Evolutionary conservation across 2,113 vertebrate genomes (phyloP).

Genomic region (Noctilio leporinus): DNA sequence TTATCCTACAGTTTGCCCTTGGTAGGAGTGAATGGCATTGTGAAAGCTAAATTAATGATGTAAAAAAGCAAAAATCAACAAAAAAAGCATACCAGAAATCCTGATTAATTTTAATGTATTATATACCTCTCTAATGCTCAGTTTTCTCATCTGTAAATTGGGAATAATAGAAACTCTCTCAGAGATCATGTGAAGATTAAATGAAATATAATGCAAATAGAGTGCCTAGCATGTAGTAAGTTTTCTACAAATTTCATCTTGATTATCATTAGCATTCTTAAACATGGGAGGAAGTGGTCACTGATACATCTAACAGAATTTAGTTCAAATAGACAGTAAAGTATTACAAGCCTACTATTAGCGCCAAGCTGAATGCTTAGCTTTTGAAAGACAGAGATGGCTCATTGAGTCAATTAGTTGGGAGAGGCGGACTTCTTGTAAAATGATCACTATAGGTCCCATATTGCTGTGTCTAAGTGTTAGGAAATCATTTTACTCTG

Average conservation of each 20-base stretch:
- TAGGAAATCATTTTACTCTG: background rate
- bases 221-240: background rate
- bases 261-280: background rate
- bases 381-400: background rate
- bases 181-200: background rate
- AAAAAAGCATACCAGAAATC: background rate
- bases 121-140: background rate
- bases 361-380: background rate
- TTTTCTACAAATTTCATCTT: background rate
- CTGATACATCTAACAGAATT: background rate
- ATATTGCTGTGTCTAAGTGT: background rate
- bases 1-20: background rate
- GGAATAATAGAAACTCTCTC: background rate
- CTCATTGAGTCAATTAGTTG: background rate
- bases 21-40: background rate
- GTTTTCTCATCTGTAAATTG: background rate
- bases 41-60: background rate
- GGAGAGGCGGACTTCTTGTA: background rate
- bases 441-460: background rate
- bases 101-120: background rate
- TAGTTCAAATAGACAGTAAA: background rate
- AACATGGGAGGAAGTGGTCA: background rate
- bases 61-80: conserved; percentile 1
- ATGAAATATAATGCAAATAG: background rate
- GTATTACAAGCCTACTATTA: background rate